phyloP scores from a whole-genome alignment of 2,888 invertebrate species.

The Galerucella nymphaeae region DNA sequence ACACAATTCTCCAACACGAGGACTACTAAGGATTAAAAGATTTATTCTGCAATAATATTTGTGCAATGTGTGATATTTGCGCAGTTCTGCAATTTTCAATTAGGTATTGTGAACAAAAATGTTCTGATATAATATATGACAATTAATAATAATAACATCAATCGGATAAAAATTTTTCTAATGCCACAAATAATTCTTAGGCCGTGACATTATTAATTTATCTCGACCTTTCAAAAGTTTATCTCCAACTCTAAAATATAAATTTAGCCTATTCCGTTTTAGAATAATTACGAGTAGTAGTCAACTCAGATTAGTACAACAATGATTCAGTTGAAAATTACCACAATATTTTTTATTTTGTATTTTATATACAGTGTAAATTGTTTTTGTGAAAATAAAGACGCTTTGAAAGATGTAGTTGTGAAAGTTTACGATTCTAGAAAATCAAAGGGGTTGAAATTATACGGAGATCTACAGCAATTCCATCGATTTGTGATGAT shows the following conservation, averaged over 20 bases:
- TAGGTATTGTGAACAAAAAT: too few species aligned
- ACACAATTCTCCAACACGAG: too few species aligned
- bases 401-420: slow-evolving; percentile 49
- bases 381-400: slow-evolving; percentile 44
- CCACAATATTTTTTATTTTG: slow-evolving; percentile 10
- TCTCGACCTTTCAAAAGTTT: slow-evolving; percentile 21
- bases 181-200: not conserved
- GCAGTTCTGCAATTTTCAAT: too few species aligned
- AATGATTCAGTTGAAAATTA: not conserved
- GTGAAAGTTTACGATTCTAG: slow-evolving; percentile 40
- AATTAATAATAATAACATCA: too few species aligned
- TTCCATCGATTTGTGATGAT: slow-evolving; percentile 47
- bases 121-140: too few species aligned
- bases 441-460: slow-evolving; percentile 23
- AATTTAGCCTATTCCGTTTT: not conserved
- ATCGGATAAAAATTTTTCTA: not conserved
- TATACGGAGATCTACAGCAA: slow-evolving; percentile 40
- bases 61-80: too few species aligned
- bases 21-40: too few species aligned
- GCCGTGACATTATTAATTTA: slow-evolving; percentile 12
- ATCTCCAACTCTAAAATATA: slow-evolving; percentile 7
- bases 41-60: too few species aligned
- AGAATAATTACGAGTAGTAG: not conserved
- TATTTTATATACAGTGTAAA: slow-evolving; percentile 4
- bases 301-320: not conserved